phyloP scores from a whole-genome alignment of 2,113 vertebrate genomes.

The Syrrhaptes paradoxus region DNA sequence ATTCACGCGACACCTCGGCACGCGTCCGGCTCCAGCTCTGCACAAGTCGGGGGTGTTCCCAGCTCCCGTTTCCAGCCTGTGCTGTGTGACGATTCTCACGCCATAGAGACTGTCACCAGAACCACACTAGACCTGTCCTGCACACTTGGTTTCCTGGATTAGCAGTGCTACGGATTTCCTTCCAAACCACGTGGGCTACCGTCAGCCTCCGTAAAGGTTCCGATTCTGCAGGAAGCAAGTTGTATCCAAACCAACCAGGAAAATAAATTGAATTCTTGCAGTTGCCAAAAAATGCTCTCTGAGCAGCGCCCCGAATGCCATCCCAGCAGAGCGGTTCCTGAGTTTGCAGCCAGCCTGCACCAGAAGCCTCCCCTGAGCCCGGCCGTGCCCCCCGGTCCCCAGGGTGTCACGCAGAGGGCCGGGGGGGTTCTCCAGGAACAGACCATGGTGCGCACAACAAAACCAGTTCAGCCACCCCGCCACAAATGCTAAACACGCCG shows the following conservation, averaged over 20 bases:
- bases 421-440: neutral
- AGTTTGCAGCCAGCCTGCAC: neutral
- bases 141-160: neutral
- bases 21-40: accelerated
- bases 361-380: accelerated
- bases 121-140: neutral
- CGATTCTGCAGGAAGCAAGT: neutral
- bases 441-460: accelerated
- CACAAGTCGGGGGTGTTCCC: neutral
- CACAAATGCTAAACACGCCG: accelerated
- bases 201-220: neutral
- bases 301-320: accelerated
- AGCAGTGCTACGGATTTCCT: neutral
- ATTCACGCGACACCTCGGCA: neutral
- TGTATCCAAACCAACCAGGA: neutral
- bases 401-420: accelerated
- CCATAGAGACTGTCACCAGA: accelerated
- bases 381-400: neutral
- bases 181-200: neutral
- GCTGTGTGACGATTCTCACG: accelerated
- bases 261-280: neutral
- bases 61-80: accelerated
- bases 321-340: neutral
- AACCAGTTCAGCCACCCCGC: accelerated
- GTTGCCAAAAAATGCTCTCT: neutral